Base-by-base conservation (phyloP, 2,797 vertebrate species). In the Rhincodon typus region DNA sequence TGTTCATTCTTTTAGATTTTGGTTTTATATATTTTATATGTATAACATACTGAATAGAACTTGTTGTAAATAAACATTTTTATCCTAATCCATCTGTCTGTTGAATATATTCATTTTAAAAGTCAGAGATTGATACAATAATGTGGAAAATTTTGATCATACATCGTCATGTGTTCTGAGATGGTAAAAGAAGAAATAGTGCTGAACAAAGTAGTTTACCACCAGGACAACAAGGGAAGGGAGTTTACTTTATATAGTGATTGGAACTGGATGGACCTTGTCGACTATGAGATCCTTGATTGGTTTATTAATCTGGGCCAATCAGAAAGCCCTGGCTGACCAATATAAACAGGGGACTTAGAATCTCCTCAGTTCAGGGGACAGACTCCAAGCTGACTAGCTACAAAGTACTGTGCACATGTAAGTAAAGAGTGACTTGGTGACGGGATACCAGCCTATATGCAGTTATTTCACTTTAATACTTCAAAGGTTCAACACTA, bases 21-120 rank as follows among this genome's bases (percentile, higher is more conserved):
- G 97, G 96, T 98, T 98, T 98, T 98, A 97, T 98, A 98, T 97
- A 98, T 98, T 98, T 98, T 95, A 97, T 98, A 98, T 97, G 98
- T 98, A 97, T 97, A 62, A 97, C 97, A 97, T 97, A 97, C 96
- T 98, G 97, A 98, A 98, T 97, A 98, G 97, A 97, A 94, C 50
- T 97, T 97, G 97, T 96, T 98, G 97, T 98, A 98, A 98, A 98
- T 98, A 98, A 98, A 98, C 70, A 97, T 96, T 96, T 97, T 96
- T 97, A 96, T 97, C 98, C 97, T 97, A 97, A 97, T 97, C 97
- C 98, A 96, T 97, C 96, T 96, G 96, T 53, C 96, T 96, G 96
- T 96, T 69, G 66, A 93, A 42, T 67, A 93, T 84, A 25, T 93
- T 93, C 67, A 34, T 67, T 67, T 93, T 93, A 69, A 67, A 42